These are phyloP conservation scores for Hippoglossus hippoglossus DNA, from an alignment of 2,797 vertebrate genomes.

Conservation along the genomic window DNA sequence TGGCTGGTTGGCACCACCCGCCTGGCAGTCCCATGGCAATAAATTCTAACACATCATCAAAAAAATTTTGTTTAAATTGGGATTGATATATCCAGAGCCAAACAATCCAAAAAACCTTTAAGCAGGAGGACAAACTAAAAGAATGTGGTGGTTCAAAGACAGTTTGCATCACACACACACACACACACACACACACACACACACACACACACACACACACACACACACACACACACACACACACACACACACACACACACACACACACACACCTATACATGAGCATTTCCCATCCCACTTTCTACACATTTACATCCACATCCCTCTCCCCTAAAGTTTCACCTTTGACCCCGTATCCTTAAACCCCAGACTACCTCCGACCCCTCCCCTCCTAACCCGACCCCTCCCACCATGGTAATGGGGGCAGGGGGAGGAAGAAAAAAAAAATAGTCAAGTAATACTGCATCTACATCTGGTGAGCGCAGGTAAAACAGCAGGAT, in stretches of 20 bases:
- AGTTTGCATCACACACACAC: conserved; percentile 11
- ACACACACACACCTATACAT: conserved; percentile 40
- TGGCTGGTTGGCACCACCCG: conserved; percentile 50
- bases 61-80: not conserved
- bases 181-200: not conserved
- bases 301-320: conserved; percentile 66
- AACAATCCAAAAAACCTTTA: conserved; percentile 16
- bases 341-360: conserved; percentile 41
- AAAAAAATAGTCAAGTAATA: not conserved
- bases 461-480: conserved; percentile 52
- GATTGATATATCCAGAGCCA: conserved; percentile 28
- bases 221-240: not conserved
- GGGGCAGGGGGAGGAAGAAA: not conserved
- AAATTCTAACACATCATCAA: conserved; percentile 51
- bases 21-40: conserved; percentile 76
- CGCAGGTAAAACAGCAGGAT: conserved; percentile 23
- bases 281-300: conserved; percentile 52
- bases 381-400: not conserved
- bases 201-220: too few relatives aligned
- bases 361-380: not conserved
- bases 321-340: conserved; percentile 11
- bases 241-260: not conserved
- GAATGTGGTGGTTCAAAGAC: conserved; percentile 34
- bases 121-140: conserved; percentile 48
- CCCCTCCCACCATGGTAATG: conserved; percentile 1